Evolutionary conservation across 2,888 invertebrate genomes (phyloP), one percentile per base, ranked within the genome.

Genomic region (Julus scandinavius): DNA sequence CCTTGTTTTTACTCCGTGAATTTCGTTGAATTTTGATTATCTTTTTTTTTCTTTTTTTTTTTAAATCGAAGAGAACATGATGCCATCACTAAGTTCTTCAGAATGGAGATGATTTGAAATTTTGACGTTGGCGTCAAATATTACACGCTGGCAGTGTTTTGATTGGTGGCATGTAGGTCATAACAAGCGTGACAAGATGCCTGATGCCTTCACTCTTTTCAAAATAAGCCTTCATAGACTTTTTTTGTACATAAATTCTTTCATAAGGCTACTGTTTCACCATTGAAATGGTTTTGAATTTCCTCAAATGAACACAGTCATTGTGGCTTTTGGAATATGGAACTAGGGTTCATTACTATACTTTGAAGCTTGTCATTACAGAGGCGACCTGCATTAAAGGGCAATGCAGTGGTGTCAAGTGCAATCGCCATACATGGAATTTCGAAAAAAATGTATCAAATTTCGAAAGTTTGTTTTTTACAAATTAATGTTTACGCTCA

Each of bases 171-270:
- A 80, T 2, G 80, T 11, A 80, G 80, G 38, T 80, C 80, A 80
- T 80, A 72, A 72, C 63, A 72, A 72, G 63, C 29, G 20, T 72
- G 80, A 80, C 80, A 80, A 38, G 11, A 38, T 80, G 80, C 80
- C 38, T 38, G 11, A 38, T 80, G 80, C 80, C 38, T 38, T 80
- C 72, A 29, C 72, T 29, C 38, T 80, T 80, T 80, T 80, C 20
- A 9, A 80, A 11, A 80, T 80, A 9, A 72, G 20, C 72, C n/a
- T 72, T 72, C 72, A 9, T 72, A 20, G 72, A 72, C 38, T 80
- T 80, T 80, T 80, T 38, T 38, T 80, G 5, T 63, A 17, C 4
- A 17, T 3, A 72, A 72, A 38, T 29, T 20, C 29, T 20, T 11
- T 7, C 72, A 72, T n/a, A n/a, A 72, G 38, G 38, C 80, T 80